Conservation (phyloP, 1,140 invertebrate species). For the Archegozetes longisetosus region DNA sequence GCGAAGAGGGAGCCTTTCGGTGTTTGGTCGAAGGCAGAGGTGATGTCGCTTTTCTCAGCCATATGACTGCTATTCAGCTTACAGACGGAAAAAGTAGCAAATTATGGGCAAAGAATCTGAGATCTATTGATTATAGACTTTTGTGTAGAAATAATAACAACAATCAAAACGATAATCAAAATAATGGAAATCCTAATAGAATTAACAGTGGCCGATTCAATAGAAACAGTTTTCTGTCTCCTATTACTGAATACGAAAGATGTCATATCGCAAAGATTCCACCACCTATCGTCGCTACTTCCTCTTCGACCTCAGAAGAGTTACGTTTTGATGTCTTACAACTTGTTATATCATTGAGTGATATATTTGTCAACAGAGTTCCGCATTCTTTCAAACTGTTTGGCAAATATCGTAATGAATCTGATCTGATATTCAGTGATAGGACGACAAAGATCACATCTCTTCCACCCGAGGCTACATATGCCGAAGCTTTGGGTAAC, state of each 20-base stretch:
- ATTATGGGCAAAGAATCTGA: slow-evolving; percentile 7
- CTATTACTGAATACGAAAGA: slow-evolving; percentile 11
- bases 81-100: not conserved
- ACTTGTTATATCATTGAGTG: slow-evolving; percentile 6
- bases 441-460: not conserved
- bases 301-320: not conserved
- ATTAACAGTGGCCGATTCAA: slow-evolving; percentile 2
- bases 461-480: slow-evolving; percentile 5
- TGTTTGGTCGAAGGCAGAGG: slow-evolving; percentile 17
- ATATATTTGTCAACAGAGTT: slow-evolving; percentile 3
- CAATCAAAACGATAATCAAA: not conserved
- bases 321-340: not conserved
- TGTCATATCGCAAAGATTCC: slow-evolving; percentile 16
- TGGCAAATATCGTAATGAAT: slow-evolving; percentile 13
- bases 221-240: not conserved
- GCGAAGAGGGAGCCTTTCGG: slow-evolving; percentile 15
- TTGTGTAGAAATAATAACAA: not conserved
- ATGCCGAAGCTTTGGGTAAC: slow-evolving; percentile 9
- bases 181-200: not conserved
- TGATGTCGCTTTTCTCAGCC: slow-evolving; percentile 17
- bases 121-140: slow-evolving; percentile 5
- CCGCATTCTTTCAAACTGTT: slow-evolving; percentile 14
- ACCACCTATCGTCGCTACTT: slow-evolving; percentile 7
- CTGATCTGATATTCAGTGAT: slow-evolving; percentile 16
- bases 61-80: slow-evolving; percentile 11